phyloP scores from a whole-genome alignment of 1,140 invertebrate species.

The Macrosteles quadrilineatus region DNA sequence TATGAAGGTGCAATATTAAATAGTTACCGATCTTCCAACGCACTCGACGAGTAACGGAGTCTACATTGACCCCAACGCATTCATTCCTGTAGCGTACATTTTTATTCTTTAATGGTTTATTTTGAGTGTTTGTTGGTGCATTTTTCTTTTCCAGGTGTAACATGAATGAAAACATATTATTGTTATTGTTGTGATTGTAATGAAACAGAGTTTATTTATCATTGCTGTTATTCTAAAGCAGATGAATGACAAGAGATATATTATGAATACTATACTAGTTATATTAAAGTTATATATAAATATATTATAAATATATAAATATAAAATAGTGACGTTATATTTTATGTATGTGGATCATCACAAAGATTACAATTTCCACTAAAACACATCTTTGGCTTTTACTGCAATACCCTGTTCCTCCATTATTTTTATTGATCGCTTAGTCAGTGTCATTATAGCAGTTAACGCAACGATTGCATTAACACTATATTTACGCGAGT shows the following conservation, averaged over 20 bases:
- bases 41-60: background rate
- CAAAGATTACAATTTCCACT: slow-evolving; percentile 51
- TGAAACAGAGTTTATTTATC: slow-evolving; percentile 23
- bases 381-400: background rate
- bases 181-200: slow-evolving; percentile 14
- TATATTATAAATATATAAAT: slow-evolving; percentile 22
- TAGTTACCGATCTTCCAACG: slow-evolving; percentile 23
- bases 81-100: slow-evolving; percentile 11
- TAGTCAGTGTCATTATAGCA: no score
- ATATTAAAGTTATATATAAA: slow-evolving; percentile 27
- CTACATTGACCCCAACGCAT: background rate
- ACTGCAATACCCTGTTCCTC: no score
- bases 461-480: no score
- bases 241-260: slow-evolving; percentile 31
- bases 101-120: background rate
- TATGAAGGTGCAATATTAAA: slow-evolving; percentile 29
- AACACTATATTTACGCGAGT: no score
- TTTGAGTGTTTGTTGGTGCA: slow-evolving; percentile 14
- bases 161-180: slow-evolving; percentile 15
- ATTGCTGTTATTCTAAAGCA: slow-evolving; percentile 26
- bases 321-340: slow-evolving; percentile 30
- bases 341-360: slow-evolving; percentile 31
- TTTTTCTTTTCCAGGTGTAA: slow-evolving; percentile 22
- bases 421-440: no score
- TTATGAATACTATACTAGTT: slow-evolving; percentile 26